Evolutionary conservation across 2,113 vertebrate genomes (phyloP).

Genomic region (Charina bottae): DNA sequence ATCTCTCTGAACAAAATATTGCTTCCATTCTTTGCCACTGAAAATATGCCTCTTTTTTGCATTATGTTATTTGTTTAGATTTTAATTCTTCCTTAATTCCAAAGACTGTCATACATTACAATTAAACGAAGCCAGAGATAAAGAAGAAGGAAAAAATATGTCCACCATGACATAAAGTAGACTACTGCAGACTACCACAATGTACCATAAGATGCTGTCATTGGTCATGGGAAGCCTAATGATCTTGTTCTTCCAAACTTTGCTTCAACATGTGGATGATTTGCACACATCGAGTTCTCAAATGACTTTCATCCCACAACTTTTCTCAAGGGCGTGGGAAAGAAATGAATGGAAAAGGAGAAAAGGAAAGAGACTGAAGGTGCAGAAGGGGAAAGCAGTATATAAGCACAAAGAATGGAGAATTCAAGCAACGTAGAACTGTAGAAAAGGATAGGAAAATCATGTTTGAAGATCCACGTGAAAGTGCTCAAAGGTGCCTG

Average conservation of each 20-base stretch:
- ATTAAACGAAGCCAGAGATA: not conserved
- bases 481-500: too few relatives aligned
- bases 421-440: not conserved
- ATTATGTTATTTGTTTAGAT: not conserved
- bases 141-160: not conserved
- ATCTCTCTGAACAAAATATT: conserved; percentile 21
- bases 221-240: not conserved
- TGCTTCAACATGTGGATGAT: not conserved
- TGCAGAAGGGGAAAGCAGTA: not conserved
- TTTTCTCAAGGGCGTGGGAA: too few relatives aligned
- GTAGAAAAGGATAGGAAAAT: not conserved
- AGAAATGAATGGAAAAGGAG: not conserved
- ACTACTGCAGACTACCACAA: not conserved
- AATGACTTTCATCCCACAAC: not conserved
- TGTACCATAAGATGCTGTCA: not conserved
- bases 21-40: conserved; percentile 27
- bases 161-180: not conserved
- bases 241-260: not conserved
- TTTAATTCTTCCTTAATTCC: not conserved
- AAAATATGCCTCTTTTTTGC: not conserved
- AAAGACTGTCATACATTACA: not conserved
- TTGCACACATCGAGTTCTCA: not conserved
- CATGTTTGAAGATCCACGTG: too few relatives aligned
- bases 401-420: not conserved
- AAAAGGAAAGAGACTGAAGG: not conserved